Base-by-base conservation (phyloP, 2,113 vertebrate species). In the Seriola dumerili region DNA sequence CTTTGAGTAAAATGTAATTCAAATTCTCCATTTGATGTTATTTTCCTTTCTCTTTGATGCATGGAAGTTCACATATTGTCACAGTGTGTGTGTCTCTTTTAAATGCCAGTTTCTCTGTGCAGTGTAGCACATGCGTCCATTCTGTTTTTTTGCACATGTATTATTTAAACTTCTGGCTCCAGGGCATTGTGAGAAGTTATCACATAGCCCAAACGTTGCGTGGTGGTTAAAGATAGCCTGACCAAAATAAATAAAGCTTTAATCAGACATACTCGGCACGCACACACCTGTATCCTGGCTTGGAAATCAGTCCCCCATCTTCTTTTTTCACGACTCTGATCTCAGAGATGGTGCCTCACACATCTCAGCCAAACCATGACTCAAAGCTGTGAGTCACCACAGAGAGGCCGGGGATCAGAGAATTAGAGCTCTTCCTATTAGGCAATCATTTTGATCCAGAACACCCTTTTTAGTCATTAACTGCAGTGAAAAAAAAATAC, bases 321-420 rank as follows among this genome's bases (percentile, higher is more conserved):
- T 36, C 14, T 23, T 13, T 2, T 14, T 9, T 36, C 62, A 8
- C n/a, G 36, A 1, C 64, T 62, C 36, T 32, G 40, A 48, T 44
- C 34, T 54, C 70, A 38, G 48, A 44, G 25, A 32, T 4, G 54
- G 4, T 17, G 36, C 46, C 55, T 71, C 48, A 16, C 42, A 59
- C 17, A 71, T 66, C 54, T 55, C 16, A 57, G 67, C 73, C 67
- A 50, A 63, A 50, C 21, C 17, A 44, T 82, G 79, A 82, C 57
- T 78, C 68, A 72, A 38, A 59, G 72, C 73, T 13, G 14, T 73
- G 84, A 81, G 44, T 81, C 84, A 78, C 19, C 32, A 8, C 32
- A 2, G 21, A 46, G 48, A 25, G 52, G 13, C 29, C 62, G 34
- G 19, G 40, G 66, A 42, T 59, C 66, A 44, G 34, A 62, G 66